phyloP scores from a whole-genome alignment of 2,113 vertebrate species.

The Prochilodus magdalenae region DNA sequence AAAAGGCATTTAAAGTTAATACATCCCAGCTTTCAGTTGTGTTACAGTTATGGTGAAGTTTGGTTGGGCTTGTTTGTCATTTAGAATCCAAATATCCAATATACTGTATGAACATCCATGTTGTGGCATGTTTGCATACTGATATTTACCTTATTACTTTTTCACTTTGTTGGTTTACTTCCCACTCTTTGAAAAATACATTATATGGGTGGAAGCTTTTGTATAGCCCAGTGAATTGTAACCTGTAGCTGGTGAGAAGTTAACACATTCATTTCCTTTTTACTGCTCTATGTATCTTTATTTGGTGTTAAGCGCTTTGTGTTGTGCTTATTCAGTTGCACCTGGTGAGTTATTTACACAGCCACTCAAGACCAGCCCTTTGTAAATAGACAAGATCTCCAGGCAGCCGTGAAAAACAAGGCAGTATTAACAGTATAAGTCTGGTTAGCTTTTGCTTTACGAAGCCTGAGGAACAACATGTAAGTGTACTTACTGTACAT shows the following conservation, averaged over 20 bases:
- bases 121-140: too few species aligned
- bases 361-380: conserved; percentile 5
- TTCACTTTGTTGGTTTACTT: too few species aligned
- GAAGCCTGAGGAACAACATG: background rate
- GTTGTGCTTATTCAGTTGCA: background rate
- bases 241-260: background rate
- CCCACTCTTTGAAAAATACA: background rate
- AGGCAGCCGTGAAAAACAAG: background rate
- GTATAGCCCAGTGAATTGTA: background rate
- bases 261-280: background rate
- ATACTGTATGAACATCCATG: too few species aligned
- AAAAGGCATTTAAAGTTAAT: too few species aligned
- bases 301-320: background rate
- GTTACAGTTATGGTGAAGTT: too few species aligned
- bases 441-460: background rate
- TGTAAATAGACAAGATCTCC: conserved; percentile 18
- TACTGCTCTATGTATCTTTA: too few species aligned
- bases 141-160: too few species aligned
- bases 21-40: too few species aligned
- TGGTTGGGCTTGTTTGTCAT: too few species aligned
- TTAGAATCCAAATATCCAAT: too few species aligned
- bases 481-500: too few species aligned
- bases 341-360: conserved; percentile 3
- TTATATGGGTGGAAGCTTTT: background rate
- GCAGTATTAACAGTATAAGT: background rate